A percentile compares a stretch with the other conserved stretches of the same genome.
Evolutionary conservation across 2,113 vertebrate genomes (phyloP).

Genomic region (Plecturocebus donacophilus): DNA sequence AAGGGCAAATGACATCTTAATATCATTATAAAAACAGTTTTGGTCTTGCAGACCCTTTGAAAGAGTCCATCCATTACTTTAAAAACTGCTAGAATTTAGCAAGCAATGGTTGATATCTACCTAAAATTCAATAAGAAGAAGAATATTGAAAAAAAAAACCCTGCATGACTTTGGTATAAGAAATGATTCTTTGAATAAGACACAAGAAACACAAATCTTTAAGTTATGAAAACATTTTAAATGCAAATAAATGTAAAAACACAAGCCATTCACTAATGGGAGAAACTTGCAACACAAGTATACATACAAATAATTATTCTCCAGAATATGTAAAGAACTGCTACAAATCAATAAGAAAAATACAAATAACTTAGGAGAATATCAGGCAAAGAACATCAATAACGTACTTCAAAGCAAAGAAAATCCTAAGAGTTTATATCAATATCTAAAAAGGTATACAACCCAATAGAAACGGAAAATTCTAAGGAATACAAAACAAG

Average conservation of each 20-base stretch:
- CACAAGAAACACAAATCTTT: background rate
- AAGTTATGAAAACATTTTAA: background rate
- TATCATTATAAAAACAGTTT: background rate
- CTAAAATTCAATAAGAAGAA: constrained; percentile 32
- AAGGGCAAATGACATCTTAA: background rate
- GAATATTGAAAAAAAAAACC: background rate
- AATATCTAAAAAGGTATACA: background rate
- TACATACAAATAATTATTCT: background rate
- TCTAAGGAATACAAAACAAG: background rate
- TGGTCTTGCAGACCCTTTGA: background rate
- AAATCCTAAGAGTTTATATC: background rate
- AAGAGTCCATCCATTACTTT: background rate
- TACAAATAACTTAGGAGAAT: background rate
- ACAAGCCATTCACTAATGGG: background rate
- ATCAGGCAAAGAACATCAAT: constrained; percentile 30
- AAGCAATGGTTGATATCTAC: background rate
- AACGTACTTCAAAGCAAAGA: background rate
- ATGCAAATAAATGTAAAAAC: constrained; percentile 41
- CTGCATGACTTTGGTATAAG: background rate
- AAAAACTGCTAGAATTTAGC: background rate
- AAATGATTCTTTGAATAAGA: background rate
- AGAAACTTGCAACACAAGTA: background rate
- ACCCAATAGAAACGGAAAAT: background rate
- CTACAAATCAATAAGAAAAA: constrained; percentile 32
- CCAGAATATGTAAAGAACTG: background rate